Base-by-base conservation (phyloP, 2,888 invertebrate genomes). In the Eupithecia tripunctaria region DNA sequence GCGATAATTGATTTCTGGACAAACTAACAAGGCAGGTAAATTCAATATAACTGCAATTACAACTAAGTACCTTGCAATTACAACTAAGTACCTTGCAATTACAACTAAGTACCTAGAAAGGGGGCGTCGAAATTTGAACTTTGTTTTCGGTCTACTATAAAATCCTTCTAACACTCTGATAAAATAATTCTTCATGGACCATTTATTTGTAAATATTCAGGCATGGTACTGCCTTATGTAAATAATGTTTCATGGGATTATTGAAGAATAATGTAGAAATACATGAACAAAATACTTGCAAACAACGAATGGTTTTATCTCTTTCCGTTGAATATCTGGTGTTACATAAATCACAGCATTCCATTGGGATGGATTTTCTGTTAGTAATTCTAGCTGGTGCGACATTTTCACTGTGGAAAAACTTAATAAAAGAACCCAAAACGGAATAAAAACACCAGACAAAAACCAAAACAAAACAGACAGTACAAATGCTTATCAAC, bases 301-400 rank as follows among this genome's bases (percentile, higher is more conserved):
- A 75, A 89, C 84, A 77, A 93, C 91, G 82, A 91, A 94, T 0
- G 94, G 94, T 84, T 92, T 94, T 43, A 94, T 92, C 78, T 94
- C 94, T 71, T 94, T 94, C 75, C 85, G 91, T 75, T 92, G 91
- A 80, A 94, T 91, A 80, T 93, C 92, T 27, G 93, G 91, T 5
- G 93, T 88, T 10, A 94, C 82, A 66, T 84, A 86, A 0, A 82
- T 83, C 25, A 93, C 86, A 21, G 89, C 74, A 18, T 76, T 81
- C 94, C 94, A 94, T 83, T 92, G 93, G 0, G 86, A 84, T 7
- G 88, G 85, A 78, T 85, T 90, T 70, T 94, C 94, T 18, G 90
- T 88, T 73, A 94, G 77, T 79, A 94, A 83, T 86, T 94, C 94
- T 80, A 91, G 79, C 80, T 94, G 94, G 79, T 89, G 87, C 32